A percentile compares a stretch with the other conserved stretches of the same genome.
phyloP scores from a whole-genome alignment of 1,140 invertebrate species.

The Drosophila guanche region DNA sequence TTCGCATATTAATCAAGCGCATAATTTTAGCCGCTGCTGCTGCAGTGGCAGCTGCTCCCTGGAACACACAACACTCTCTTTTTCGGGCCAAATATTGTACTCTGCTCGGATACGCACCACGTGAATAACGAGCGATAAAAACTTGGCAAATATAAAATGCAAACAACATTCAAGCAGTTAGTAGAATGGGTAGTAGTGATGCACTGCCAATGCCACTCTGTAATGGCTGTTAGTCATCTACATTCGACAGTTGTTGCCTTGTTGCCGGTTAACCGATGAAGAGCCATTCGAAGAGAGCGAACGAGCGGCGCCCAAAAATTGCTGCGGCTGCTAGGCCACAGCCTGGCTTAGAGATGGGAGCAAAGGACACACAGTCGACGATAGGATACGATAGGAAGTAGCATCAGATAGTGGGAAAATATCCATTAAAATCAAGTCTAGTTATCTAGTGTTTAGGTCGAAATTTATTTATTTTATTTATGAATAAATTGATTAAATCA shows the following conservation, averaged over 20 bases:
- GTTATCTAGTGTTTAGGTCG: too few species aligned
- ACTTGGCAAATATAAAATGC: slow-evolving; percentile 80
- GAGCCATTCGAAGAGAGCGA: slow-evolving; percentile 53
- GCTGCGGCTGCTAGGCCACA: slow-evolving; percentile 16
- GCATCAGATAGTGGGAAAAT: background rate
- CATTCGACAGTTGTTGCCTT: slow-evolving; percentile 65
- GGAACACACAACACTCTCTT: too few species aligned
- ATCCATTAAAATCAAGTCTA: too few species aligned
- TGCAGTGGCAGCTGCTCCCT: slow-evolving; percentile 16
- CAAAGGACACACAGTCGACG: background rate
- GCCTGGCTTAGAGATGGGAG: slow-evolving; percentile 3
- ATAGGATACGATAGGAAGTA: too few species aligned
- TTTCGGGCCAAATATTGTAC: background rate
- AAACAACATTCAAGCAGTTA: slow-evolving; percentile 64
- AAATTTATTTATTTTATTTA: too few species aligned
- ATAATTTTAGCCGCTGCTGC: slow-evolving; percentile 48
- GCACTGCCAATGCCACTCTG: slow-evolving; percentile 1
- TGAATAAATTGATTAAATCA: too few species aligned
- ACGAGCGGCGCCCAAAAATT: slow-evolving; percentile 45
- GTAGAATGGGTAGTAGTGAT: background rate
- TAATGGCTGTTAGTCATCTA: slow-evolving; percentile 69
- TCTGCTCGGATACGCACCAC: slow-evolving; percentile 6
- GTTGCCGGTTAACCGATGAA: slow-evolving; percentile 76
- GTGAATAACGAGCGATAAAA: slow-evolving; percentile 78
- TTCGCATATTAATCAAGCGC: slow-evolving; percentile 76